Evolutionary conservation across 2,797 vertebrate genomes (phyloP).

Genomic region (Hemibagrus guttatus): DNA sequence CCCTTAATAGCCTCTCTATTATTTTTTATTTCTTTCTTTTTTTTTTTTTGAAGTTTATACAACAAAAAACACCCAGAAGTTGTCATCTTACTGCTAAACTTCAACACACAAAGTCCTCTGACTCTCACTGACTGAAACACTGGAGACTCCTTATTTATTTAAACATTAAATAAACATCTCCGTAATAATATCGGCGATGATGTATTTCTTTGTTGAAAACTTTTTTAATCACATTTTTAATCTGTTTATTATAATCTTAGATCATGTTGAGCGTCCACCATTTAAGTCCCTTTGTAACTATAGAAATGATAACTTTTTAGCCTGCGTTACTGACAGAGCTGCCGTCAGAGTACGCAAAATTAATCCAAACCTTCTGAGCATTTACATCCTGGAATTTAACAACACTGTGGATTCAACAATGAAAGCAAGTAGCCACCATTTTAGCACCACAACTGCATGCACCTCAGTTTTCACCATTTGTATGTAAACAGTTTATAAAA

Average conservation of each 20-base stretch:
- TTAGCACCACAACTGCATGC: not conserved
- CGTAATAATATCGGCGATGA: not conserved
- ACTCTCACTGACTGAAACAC: not conserved
- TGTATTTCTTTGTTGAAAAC: not conserved
- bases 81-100: not conserved
- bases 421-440: not conserved
- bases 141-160: slow-evolving; percentile 3
- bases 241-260: not conserved
- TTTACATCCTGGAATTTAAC: not conserved
- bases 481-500: slow-evolving; percentile 20
- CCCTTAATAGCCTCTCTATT: not conserved
- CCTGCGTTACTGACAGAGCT: not conserved
- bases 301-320: not conserved
- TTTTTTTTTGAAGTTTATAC: not conserved
- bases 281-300: not conserved
- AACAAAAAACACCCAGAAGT: not conserved
- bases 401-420: too few relatives aligned
- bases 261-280: not conserved
- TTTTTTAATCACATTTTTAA: not conserved
- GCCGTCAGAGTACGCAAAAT: not conserved
- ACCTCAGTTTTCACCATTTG: not conserved
- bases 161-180: not conserved
- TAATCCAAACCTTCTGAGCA: not conserved
- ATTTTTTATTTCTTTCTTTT: not conserved
- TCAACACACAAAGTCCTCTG: not conserved